Evolutionary conservation across 2,797 vertebrate genomes (phyloP).

Genomic region (Antrozous pallidus): DNA sequence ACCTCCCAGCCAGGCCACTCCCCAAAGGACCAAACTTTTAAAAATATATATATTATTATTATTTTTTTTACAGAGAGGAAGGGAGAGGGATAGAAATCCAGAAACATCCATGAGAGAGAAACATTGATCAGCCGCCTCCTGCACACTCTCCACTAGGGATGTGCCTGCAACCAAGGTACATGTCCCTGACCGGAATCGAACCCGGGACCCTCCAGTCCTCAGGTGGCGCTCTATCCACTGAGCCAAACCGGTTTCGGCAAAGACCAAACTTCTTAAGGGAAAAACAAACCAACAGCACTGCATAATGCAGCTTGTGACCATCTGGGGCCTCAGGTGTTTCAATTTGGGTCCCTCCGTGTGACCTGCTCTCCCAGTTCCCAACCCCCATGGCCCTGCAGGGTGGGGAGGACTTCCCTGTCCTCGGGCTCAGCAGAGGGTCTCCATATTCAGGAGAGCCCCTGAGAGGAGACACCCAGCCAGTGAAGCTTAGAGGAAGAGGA

Average conservation of each 20-base stretch:
- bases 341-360: background rate
- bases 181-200: too few species aligned
- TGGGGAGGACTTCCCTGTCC: background rate
- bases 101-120: too few species aligned
- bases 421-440: background rate
- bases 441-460: background rate
- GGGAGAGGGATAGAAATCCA: too few species aligned
- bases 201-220: too few species aligned
- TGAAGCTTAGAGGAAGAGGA: conserved; percentile 11
- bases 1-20: background rate
- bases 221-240: too few species aligned
- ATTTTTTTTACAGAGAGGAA: too few species aligned
- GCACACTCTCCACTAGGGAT: too few species aligned
- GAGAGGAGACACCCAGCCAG: background rate
- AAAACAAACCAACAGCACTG: background rate
- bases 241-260: too few species aligned
- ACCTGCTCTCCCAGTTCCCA: background rate
- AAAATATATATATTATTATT: too few species aligned
- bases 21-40: background rate
- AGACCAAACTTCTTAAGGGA: background rate
- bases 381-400: background rate
- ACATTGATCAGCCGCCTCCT: too few species aligned
- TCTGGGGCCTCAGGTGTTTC: background rate
- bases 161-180: too few species aligned
- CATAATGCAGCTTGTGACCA: background rate